These are phyloP conservation scores for Lagria hirta DNA, from an alignment of 2,888 invertebrate genomes.

Conservation along the genomic window DNA sequence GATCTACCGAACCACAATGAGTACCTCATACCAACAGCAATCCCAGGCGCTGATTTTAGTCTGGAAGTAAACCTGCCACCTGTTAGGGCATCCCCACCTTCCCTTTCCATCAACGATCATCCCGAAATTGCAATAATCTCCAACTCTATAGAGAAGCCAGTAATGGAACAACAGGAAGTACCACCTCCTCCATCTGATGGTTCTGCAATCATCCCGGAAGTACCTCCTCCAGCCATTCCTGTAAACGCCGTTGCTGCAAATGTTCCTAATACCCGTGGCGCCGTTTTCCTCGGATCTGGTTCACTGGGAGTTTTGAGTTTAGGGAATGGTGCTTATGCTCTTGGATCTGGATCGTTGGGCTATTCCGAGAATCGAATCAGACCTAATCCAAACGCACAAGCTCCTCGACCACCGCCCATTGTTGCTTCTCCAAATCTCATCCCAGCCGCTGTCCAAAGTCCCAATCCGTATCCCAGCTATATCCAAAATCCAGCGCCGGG, in stretches of 20 bases:
- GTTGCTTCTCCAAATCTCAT: conserved; percentile 41
- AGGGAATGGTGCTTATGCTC: conserved; percentile 48
- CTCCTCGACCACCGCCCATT: conserved; percentile 41
- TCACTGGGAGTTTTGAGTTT: conserved; percentile 48
- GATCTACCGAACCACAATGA: too few species aligned
- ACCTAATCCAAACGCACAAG: conserved; percentile 37
- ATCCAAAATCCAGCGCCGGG: conserved; percentile 10
- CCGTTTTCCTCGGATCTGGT: conserved; percentile 49
- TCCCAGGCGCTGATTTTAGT: conserved; percentile 3
- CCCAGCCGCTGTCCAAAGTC: conserved; percentile 43
- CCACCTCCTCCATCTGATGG: conserved; percentile 40
- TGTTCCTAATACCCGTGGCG: conserved; percentile 39
- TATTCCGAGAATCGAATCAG: conserved; percentile 42
- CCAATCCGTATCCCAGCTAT: too few species aligned
- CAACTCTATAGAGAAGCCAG: conserved; percentile 45
- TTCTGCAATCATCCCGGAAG: conserved; percentile 39
- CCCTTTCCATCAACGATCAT: neutral
- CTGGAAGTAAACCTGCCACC: conserved; percentile 3
- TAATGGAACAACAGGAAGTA: conserved; percentile 41
- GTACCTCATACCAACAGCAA: too few species aligned
- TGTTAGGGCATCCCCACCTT: conserved; percentile 5
- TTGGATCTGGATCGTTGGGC: conserved; percentile 50
- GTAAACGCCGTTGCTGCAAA: conserved; percentile 44
- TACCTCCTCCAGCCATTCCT: conserved; percentile 43
- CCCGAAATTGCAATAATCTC: neutral